A percentile compares a stretch with the other conserved stretches of the same genome.
Evolutionary conservation across 2,797 vertebrate genomes (phyloP).

Genomic region (Leptoclinus maculatus): DNA sequence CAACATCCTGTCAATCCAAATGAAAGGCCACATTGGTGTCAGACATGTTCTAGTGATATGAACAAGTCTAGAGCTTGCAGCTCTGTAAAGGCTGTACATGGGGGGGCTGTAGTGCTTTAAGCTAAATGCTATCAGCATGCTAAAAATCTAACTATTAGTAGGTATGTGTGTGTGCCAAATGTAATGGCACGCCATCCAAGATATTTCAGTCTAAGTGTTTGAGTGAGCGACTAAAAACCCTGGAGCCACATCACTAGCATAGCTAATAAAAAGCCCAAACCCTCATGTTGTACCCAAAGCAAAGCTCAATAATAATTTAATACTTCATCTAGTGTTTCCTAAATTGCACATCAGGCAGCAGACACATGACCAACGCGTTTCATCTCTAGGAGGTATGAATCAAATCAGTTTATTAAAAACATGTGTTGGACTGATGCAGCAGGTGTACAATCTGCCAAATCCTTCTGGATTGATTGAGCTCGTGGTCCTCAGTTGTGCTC

Average conservation of each 20-base stretch:
- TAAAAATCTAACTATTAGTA: background rate
- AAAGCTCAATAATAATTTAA: background rate
- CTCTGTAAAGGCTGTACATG: background rate
- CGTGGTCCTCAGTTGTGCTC: conserved; percentile 20
- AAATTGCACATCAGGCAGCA: conserved; percentile 7
- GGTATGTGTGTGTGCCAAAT: background rate
- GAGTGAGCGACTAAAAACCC: background rate
- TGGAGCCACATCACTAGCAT: background rate
- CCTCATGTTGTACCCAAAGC: background rate
- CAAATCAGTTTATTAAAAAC: conserved; percentile 70
- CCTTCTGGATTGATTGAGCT: conserved; percentile 23
- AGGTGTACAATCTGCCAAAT: conserved; percentile 43
- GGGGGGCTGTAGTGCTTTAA: background rate
- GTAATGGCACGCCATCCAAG: background rate
- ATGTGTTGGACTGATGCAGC: conserved; percentile 44
- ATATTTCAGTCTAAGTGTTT: background rate
- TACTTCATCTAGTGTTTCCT: background rate
- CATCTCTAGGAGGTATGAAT: conserved; percentile 41
- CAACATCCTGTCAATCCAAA: background rate
- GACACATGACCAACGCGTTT: conserved; percentile 7
- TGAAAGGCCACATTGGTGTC: background rate
- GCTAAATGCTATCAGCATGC: background rate
- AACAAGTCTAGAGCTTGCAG: background rate
- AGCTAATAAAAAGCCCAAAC: background rate
- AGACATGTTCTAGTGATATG: background rate